phyloP scores from a whole-genome alignment of 2,888 invertebrate genomes.

The Erebia ligea region DNA sequence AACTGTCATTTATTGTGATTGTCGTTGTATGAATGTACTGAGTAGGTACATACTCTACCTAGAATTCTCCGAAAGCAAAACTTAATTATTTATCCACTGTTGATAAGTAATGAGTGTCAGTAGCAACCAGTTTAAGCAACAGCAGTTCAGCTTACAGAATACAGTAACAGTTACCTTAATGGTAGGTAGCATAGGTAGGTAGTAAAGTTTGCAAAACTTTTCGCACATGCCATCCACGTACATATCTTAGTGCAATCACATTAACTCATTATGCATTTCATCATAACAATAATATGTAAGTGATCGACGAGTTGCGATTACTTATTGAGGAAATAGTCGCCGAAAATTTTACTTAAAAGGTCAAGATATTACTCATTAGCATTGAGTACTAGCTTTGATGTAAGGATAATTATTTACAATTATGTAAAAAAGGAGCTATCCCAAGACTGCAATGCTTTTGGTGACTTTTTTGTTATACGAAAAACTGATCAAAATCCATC shows the following conservation, averaged over 20 bases:
- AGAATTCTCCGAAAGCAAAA: too few species aligned
- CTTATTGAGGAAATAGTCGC: neutral
- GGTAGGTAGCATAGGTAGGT: too few species aligned
- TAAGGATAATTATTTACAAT: neutral
- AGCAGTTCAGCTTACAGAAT: neutral
- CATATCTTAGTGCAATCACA: neutral
- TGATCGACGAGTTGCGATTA: neutral
- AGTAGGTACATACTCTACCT: too few species aligned
- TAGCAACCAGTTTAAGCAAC: neutral
- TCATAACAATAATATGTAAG: neutral
- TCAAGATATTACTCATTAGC: neutral
- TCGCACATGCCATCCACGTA: constrained; percentile 3
- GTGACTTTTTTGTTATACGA: too few species aligned
- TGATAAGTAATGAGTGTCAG: too few species aligned
- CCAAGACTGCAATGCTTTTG: too few species aligned
- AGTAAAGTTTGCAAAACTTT: constrained; percentile 14
- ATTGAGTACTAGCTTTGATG: neutral
- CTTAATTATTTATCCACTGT: too few species aligned
- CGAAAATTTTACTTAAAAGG: neutral
- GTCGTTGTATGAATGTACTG: too few species aligned
- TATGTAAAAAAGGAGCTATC: too few species aligned
- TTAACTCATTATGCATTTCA: constrained; percentile 13
- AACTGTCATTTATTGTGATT: too few species aligned
- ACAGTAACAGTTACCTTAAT: neutral
- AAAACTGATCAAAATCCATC: too few species aligned